These are phyloP conservation scores for Parazoanthus atlanticus DNA, from an alignment of 92 coral and sea anemone genomes.

Conservation along the genomic window DNA sequence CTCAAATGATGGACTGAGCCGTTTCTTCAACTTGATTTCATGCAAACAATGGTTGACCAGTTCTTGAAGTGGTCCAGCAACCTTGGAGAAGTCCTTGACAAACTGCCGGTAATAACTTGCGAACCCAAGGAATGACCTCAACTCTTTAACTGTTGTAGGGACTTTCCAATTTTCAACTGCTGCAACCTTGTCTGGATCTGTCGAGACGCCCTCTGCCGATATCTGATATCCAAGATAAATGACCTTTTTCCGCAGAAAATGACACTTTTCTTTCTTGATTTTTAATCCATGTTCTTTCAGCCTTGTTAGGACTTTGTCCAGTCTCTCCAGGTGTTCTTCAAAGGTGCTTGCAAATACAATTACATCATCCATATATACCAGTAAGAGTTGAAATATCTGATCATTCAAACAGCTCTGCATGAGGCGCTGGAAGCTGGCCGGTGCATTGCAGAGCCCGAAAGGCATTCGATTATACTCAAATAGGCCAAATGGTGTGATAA, in stretches of 20 bases:
- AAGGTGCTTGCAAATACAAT: conserved; percentile 49
- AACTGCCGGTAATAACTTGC: conserved; percentile 35
- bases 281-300: conserved; percentile 50
- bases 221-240: conserved; percentile 63
- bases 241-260: conserved; percentile 49
- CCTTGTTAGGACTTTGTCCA: conserved; percentile 50
- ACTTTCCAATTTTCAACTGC: conserved; percentile 57
- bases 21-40: conserved; percentile 13
- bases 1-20: too few relatives aligned
- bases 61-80: conserved; percentile 6
- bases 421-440: conserved; percentile 63
- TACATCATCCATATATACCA: conserved; percentile 57
- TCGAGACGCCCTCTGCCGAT: conserved; percentile 57
- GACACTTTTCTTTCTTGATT: conserved; percentile 58
- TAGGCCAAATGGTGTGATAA: conserved; percentile 57
- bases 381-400: conserved; percentile 54
- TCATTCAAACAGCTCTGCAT: conserved; percentile 64
- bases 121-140: conserved; percentile 15
- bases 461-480: conserved; percentile 65
- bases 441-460: conserved; percentile 54
- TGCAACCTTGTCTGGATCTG: conserved; percentile 61
- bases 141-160: conserved; percentile 47
- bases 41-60: conserved; percentile 26
- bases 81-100: conserved; percentile 31
- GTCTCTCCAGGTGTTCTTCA: conserved; percentile 55